Evolutionary conservation across 1,140 invertebrate species (phyloP), one percentile per base, ranked within the genome.

Genomic region (Drosophila aff.): DNA sequence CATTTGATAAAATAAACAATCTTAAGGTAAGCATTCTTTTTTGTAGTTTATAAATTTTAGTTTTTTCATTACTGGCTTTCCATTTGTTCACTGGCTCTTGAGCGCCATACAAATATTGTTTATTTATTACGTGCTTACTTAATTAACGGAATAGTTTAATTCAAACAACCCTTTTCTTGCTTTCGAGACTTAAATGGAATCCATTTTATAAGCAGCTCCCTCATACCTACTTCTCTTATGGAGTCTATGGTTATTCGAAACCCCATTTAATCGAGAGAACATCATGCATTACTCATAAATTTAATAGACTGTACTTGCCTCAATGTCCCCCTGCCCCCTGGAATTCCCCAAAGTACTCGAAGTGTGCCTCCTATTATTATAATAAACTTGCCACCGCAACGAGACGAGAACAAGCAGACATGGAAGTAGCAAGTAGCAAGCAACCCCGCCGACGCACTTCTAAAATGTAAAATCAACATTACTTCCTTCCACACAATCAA

Each of bases 401-500:
- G 28, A 76, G 52, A 40, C 57, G 28, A 71, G 64, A 47, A 69
- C 64, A 68, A 69, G 68, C 18, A 44, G 28, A 63, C 38, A 33
- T 61, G 31, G 40, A 16, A 28, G 28, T 28, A 28, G 28, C 28
- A 31, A 31, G 31, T 21, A 61, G 36, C 28, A 36, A 47, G 55
- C 40, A 72, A 57, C 81, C 62, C 59, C 57, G 53, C 43, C 40
- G 58, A 61, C 76, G 81, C 63, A 78, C 64, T 75, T 78, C 63
- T 69, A 79, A 84, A 89, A 84, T 84, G 81, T 90, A 81, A 90
- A 90, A 84, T 84, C 81, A 89, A 90, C 85, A 90, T 90, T 84
- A 90, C 83, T 89, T 89, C 81, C 85, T 90, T 90, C 85, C 85
- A 89, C 85, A 84, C 85, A 89, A 90, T 90, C 85, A 89, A 90